phyloP scores from a whole-genome alignment of 23 tunicate species.

The Halocynthia roretzi region DNA sequence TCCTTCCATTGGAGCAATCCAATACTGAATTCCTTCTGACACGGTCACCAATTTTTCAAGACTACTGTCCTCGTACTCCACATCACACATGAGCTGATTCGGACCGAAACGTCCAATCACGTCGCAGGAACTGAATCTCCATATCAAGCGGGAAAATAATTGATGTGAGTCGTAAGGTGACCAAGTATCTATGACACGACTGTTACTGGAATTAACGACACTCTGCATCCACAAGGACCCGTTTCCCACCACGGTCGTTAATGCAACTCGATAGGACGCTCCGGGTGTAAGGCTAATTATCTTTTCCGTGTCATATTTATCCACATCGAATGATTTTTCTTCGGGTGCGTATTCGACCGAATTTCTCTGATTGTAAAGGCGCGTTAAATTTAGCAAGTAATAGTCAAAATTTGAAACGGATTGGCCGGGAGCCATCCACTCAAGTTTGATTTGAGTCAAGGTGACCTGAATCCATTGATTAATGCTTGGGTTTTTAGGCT shows the following conservation, averaged over 20 bases:
- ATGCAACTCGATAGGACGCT: conserved; percentile 30
- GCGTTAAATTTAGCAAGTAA: conserved; percentile 36
- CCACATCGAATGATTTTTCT: conserved; percentile 6
- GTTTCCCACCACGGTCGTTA: conserved; percentile 59
- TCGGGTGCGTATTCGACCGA: conserved; percentile 25
- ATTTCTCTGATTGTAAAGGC: conserved; percentile 4
- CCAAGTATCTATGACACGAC: neutral
- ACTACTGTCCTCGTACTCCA: conserved; percentile 30
- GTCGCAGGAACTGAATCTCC: conserved; percentile 73
- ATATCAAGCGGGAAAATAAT: conserved; percentile 41
- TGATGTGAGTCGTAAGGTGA: conserved; percentile 66
- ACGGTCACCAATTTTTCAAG: conserved; percentile 44
- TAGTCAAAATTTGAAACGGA: conserved; percentile 13
- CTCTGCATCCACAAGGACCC: conserved; percentile 21
- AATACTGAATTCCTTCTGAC: conserved; percentile 64
- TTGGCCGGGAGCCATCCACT: conserved; percentile 27
- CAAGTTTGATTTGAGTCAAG: conserved; percentile 31
- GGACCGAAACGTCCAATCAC: conserved; percentile 75
- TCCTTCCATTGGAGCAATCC: conserved; percentile 76
- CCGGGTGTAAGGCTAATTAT: conserved; percentile 43
- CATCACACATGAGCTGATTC: conserved; percentile 51
- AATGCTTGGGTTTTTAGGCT: conserved; percentile 46
- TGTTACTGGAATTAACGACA: conserved; percentile 24
- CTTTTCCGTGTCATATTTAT: conserved; percentile 7
- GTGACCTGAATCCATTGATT: conserved; percentile 63